phyloP scores from a whole-genome alignment of 1,140 invertebrate genomes.

The Chymomyza costata region DNA sequence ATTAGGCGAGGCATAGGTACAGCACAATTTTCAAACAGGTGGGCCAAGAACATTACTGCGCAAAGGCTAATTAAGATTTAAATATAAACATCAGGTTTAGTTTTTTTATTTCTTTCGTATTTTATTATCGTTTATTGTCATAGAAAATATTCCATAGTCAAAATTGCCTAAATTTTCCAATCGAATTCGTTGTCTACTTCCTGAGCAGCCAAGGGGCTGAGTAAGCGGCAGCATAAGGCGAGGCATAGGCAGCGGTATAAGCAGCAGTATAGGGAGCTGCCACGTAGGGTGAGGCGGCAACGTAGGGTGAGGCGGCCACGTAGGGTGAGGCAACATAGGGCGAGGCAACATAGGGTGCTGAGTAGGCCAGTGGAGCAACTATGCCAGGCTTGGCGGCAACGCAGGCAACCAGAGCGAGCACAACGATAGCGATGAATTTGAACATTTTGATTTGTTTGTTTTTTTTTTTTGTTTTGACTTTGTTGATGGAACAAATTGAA shows the following conservation, averaged over 20 bases:
- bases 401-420: conserved; percentile 58
- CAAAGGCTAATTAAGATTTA: no score
- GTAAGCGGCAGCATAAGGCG: conserved; percentile 55
- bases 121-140: no score
- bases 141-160: no score
- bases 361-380: conserved; percentile 65
- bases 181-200: conserved; percentile 49
- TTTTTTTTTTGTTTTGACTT: conserved; percentile 32
- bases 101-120: conserved; percentile 2
- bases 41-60: no score
- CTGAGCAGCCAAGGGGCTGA: conserved; percentile 51
- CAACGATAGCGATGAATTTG: conserved; percentile 56
- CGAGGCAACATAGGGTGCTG: conserved; percentile 28
- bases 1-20: no score
- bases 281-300: conserved; percentile 46
- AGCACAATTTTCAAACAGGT: no score
- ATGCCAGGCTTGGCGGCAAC: conserved; percentile 63
- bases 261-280: conserved; percentile 56
- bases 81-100: no score
- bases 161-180: no score
- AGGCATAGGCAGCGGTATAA: conserved; percentile 55
- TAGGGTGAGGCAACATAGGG: conserved; percentile 38
- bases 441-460: conserved; percentile 53
- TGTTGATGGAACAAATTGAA: conserved; percentile 47
- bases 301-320: conserved; percentile 46